Conservation (phyloP, 2,888 invertebrate species). For the Leptothorax acervorum region DNA sequence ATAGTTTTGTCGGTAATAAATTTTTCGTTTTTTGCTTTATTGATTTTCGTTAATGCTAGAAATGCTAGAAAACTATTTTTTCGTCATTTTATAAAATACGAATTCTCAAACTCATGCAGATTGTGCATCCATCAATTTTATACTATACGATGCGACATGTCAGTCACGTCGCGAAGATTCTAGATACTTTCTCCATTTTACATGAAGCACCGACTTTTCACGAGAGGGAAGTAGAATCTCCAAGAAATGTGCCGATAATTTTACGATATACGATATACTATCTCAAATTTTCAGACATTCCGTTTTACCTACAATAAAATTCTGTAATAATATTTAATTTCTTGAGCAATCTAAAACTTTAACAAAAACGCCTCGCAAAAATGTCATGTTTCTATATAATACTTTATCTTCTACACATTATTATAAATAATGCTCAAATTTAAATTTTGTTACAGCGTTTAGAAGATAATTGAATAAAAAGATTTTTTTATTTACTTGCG, state of each 20-base stretch:
- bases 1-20: neutral
- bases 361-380: neutral
- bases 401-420: neutral
- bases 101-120: constrained; percentile 15
- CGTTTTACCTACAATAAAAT: constrained; percentile 5
- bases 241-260: constrained; percentile 33
- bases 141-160: constrained; percentile 35
- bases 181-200: constrained; percentile 46
- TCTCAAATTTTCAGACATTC: constrained; percentile 8
- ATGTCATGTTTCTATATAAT: neutral
- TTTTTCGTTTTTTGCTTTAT: neutral
- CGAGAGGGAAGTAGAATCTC: constrained; percentile 27
- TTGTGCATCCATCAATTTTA: constrained; percentile 32
- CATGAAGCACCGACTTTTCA: constrained; percentile 36
- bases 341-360: neutral
- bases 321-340: neutral
- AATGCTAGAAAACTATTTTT: constrained; percentile 17
- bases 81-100: neutral
- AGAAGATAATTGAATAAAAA: neutral
- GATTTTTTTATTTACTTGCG: neutral
- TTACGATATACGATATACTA: constrained; percentile 6
- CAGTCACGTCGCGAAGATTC: constrained; percentile 41
- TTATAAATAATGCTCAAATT: neutral
- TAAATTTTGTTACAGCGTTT: neutral
- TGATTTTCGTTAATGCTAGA: neutral